Base-by-base conservation (phyloP, 2,888 invertebrate genomes). In the Hedya salicella region DNA sequence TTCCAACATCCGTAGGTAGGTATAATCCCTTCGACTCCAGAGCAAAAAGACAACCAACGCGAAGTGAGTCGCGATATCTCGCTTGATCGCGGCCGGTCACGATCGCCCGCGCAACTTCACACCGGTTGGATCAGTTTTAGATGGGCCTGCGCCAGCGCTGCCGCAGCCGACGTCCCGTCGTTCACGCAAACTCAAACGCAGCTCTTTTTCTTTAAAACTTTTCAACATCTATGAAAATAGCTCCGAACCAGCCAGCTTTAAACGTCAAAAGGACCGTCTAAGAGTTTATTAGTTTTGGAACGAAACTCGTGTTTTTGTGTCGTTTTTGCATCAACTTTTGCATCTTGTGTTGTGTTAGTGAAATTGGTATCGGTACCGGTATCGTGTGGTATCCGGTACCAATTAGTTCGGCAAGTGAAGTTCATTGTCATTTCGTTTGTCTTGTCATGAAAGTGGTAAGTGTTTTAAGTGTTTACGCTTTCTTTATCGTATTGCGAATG, bases 61-160 rank as follows among this genome's bases (percentile, higher is more conserved):
- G 82, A 80, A 79, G 80, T 77, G 60, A 70, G 81, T 53, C 57
- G 67, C 78, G 71, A 67, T 73, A 70, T 72, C 72, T 68, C 67
- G 75, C 72, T 73, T 75, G 77, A 78, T 80, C 78, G 75, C 74
- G 77, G 71, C 76, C 78, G 84, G 85, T 81, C 81, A 81, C 81
- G 85, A 79, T 73, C 78, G 76, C 75, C 77, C 72, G 73, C 74
- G 73, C 62, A 60, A 81, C 88, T 89, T 89, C 89, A 85, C 73
- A 89, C 90, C 85, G 85, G 91, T 91, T 86, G 78, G 91, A 78
- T 88, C 89, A 91, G 91, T 91, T 89, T 87, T 84, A 86, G 83
- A 80, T 79, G 78, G 80, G 78, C 77, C 79, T 80, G 90, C 86
- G 86, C 85, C 75, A 77, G 89, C 89, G 87, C 85, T 77, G 77